Evolutionary conservation across 2,888 invertebrate genomes (phyloP).

Genomic region (Nemotelus nigrinus): DNA sequence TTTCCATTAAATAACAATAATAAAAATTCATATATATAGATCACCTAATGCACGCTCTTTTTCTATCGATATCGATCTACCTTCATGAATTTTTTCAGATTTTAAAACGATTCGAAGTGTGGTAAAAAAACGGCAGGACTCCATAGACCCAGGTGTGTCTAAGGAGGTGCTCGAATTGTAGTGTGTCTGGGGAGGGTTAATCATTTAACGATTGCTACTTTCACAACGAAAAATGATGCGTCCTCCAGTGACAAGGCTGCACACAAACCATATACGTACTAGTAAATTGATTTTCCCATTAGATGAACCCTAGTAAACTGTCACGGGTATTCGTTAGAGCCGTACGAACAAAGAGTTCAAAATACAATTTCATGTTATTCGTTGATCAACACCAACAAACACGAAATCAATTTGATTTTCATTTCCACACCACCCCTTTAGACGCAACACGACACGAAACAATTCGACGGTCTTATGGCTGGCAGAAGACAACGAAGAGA

Average conservation of each 20-base stretch:
- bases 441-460: neutral
- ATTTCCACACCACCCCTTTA: neutral
- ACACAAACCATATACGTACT: neutral
- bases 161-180: too few species aligned
- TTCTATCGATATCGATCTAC: too few species aligned
- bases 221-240: conserved; percentile 23
- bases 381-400: conserved; percentile 49
- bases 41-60: too few species aligned
- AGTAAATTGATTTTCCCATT: conserved; percentile 9
- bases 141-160: too few species aligned
- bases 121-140: too few species aligned
- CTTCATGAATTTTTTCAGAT: too few species aligned
- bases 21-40: too few species aligned
- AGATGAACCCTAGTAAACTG: conserved; percentile 18
- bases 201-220: conserved; percentile 26
- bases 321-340: conserved; percentile 24
- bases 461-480: too few species aligned
- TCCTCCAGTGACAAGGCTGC: neutral
- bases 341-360: conserved; percentile 38
- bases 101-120: too few species aligned
- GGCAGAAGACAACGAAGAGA: too few species aligned
- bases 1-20: too few species aligned
- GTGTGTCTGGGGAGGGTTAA: too few species aligned
- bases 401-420: conserved; percentile 47
- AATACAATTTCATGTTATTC: conserved; percentile 50